These are phyloP conservation scores for Enteromius treurensis DNA, from an alignment of 2,797 vertebrate species.

Conservation along the genomic window DNA sequence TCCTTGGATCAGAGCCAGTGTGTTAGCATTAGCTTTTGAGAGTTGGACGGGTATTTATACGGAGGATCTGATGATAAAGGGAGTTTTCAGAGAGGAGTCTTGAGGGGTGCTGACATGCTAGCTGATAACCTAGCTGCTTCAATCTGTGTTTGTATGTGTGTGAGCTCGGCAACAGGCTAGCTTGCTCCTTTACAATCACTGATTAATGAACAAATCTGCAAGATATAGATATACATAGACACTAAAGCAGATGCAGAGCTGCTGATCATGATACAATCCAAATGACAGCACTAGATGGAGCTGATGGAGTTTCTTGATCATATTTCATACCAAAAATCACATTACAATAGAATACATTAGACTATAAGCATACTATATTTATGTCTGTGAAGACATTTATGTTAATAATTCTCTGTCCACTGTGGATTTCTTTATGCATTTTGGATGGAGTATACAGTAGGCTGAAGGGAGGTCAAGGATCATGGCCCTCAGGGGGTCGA, in stretches of 20 bases:
- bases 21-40: slow-evolving; percentile 14
- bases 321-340: not conserved
- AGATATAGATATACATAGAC: not conserved
- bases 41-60: slow-evolving; percentile 22
- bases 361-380: not conserved
- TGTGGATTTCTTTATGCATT: not conserved
- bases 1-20: not conserved
- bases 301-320: not conserved
- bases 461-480: slow-evolving; percentile 29
- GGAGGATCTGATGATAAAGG: slow-evolving; percentile 38
- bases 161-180: not conserved
- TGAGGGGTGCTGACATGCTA: slow-evolving; percentile 10
- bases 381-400: not conserved
- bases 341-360: not conserved
- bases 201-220: slow-evolving; percentile 12
- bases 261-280: not conserved
- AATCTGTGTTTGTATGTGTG: not conserved
- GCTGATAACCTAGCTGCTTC: slow-evolving; percentile 18
- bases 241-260: not conserved
- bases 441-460: slow-evolving; percentile 12
- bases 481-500: slow-evolving; percentile 36
- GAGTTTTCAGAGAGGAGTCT: not conserved
- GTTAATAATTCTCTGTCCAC: not conserved
- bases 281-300: not conserved
- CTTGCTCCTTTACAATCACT: not conserved